These are phyloP conservation scores for Hermetia illucens DNA, from an alignment of 1,140 invertebrate genomes.

Conservation along the genomic window DNA sequence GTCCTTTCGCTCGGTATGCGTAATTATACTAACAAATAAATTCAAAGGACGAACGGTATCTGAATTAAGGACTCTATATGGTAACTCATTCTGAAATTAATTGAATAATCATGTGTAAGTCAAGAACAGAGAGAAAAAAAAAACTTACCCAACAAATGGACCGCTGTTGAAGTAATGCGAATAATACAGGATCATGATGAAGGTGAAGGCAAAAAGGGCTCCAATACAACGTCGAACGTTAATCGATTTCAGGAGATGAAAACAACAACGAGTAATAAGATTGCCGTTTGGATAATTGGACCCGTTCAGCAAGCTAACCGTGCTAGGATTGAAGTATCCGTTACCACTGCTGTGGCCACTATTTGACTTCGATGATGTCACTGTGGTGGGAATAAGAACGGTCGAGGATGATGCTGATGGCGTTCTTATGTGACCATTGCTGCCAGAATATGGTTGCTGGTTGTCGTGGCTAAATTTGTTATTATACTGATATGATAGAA, in stretches of 20 bases:
- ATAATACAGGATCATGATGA: conserved; percentile 59
- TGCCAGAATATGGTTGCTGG: neutral
- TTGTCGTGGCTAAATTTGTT: conserved; percentile 1
- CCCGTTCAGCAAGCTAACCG: too few species aligned
- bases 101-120: too few species aligned
- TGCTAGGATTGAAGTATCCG: too few species aligned
- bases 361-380: too few species aligned
- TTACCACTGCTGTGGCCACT: too few species aligned
- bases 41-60: too few species aligned
- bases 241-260: conserved; percentile 43
- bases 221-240: conserved; percentile 57
- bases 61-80: too few species aligned
- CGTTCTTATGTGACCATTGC: neutral
- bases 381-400: neutral
- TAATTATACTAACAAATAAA: too few species aligned
- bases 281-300: conserved; percentile 12
- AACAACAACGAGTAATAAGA: conserved; percentile 31
- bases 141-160: conserved; percentile 50
- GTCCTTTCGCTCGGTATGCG: too few species aligned
- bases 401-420: neutral
- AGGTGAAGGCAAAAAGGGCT: conserved; percentile 46
- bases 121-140: too few species aligned
- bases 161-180: conserved; percentile 54
- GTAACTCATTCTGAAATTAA: too few species aligned
- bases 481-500: too few species aligned